A percentile compares a stretch with the other conserved stretches of the same genome.
phyloP scores from a whole-genome alignment of 1,140 invertebrate genomes.

The Drosophila biarmipes region DNA sequence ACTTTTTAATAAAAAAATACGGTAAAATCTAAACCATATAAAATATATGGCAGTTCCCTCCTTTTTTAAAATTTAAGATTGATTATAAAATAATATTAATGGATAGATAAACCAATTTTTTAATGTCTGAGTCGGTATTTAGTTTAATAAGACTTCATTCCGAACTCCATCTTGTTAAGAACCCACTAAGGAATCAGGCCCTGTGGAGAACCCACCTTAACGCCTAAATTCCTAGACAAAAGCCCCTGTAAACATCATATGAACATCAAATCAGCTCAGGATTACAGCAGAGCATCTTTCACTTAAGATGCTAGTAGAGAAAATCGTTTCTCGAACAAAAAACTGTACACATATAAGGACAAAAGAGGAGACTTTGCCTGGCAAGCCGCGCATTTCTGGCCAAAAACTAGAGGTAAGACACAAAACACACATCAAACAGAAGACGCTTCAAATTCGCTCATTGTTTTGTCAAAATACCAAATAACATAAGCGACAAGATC shows the following conservation, averaged over 20 bases:
- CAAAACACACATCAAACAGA: slow-evolving; percentile 44
- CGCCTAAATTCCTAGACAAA: slow-evolving; percentile 38
- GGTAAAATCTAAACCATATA: no score
- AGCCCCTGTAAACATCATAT: slow-evolving; percentile 36
- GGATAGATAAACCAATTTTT: no score
- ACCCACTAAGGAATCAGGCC: slow-evolving; percentile 13
- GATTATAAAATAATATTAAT: no score
- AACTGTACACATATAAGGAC: slow-evolving; percentile 47
- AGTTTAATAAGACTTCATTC: neutral
- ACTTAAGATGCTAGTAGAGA: slow-evolving; percentile 8
- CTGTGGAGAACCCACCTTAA: slow-evolving; percentile 29
- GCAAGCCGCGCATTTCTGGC: slow-evolving; percentile 52
- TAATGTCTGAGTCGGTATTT: neutral
- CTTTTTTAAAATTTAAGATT: neutral
- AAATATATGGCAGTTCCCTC: no score
- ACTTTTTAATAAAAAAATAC: no score
- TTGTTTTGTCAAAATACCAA: slow-evolving; percentile 66
- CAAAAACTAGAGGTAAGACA: slow-evolving; percentile 52
- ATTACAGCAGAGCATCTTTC: slow-evolving; percentile 40
- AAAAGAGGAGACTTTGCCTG: slow-evolving; percentile 29
- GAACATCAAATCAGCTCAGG: slow-evolving; percentile 48
- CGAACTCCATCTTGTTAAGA: slow-evolving; percentile 3
- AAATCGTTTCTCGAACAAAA: slow-evolving; percentile 41
- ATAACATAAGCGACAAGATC: slow-evolving; percentile 80
- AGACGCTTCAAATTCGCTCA: slow-evolving; percentile 52